phyloP scores from a whole-genome alignment of 2,113 vertebrate genomes.

The Dasypus novemcinctus region DNA sequence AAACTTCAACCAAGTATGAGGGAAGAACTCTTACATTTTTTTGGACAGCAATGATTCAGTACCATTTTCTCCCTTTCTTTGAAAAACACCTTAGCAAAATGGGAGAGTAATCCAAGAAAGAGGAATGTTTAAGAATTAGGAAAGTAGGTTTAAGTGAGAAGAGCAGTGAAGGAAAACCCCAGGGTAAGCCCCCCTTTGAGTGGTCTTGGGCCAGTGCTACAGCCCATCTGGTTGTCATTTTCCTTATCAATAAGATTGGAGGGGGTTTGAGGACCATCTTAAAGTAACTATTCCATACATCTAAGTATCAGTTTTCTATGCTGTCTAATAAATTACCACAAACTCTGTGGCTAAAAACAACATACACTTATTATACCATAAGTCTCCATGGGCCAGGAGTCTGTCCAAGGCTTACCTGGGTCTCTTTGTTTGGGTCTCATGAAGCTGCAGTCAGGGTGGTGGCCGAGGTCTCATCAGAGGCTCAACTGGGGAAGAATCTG shows the following conservation, averaged over 20 bases:
- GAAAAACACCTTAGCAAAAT: not conserved
- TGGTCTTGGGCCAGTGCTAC: not conserved
- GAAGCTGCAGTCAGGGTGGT: not conserved
- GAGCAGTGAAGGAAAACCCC: not conserved
- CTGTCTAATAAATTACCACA: not conserved
- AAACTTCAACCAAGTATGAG: not conserved
- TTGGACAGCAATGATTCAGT: not conserved
- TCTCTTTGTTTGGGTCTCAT: not conserved
- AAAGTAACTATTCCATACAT: not conserved
- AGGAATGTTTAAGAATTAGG: not conserved
- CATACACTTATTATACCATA: not conserved
- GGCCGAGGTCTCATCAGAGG: not conserved
- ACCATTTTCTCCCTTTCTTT: not conserved
- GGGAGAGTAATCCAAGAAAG: not conserved
- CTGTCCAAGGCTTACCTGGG: not conserved
- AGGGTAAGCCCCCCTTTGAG: too few species aligned
- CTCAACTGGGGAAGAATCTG: too few species aligned
- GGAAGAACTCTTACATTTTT: not conserved
- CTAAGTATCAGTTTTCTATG: not conserved
- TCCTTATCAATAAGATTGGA: not conserved
- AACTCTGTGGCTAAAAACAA: not conserved
- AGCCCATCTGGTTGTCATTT: not conserved
- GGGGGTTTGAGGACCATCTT: not conserved
- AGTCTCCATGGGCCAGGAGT: not conserved
- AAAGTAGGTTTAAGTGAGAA: not conserved